These are phyloP conservation scores for Muscicapa striata DNA, from an alignment of 2,797 vertebrate genomes.

Conservation along the genomic window DNA sequence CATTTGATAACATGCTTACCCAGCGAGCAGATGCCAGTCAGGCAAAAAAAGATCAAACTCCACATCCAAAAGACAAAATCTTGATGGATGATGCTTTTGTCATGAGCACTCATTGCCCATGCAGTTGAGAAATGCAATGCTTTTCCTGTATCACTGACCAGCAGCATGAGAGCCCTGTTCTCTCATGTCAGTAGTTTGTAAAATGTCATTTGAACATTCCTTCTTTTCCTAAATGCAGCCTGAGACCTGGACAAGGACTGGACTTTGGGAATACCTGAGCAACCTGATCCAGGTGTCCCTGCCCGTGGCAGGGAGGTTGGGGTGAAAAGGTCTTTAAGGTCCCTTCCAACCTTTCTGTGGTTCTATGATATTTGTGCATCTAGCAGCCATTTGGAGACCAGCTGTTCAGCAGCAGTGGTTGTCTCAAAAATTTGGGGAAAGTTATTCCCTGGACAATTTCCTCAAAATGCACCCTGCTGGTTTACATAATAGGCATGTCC, in stretches of 20 bases:
- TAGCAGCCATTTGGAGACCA: not conserved
- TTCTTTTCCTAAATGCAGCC: not conserved
- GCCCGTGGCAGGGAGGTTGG: not conserved
- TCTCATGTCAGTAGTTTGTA: not conserved
- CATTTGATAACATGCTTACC: not conserved
- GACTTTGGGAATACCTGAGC: not conserved
- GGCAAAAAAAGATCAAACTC: not conserved
- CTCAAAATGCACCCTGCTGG: not conserved
- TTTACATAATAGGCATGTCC: not conserved
- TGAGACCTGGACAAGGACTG: not conserved
- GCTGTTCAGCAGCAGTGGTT: not conserved
- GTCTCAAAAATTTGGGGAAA: not conserved
- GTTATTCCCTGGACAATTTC: not conserved
- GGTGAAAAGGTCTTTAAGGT: not conserved
- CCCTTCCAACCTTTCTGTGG: not conserved
- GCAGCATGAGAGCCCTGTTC: not conserved
- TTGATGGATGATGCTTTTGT: not conserved
- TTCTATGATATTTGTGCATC: not conserved
- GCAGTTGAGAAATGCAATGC: not conserved
- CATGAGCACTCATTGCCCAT: not conserved
- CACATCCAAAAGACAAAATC: not conserved
- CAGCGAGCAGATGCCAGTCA: not conserved
- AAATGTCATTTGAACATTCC: not conserved
- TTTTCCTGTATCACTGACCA: not conserved
- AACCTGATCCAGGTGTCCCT: not conserved